Percentiles rank a stretch among this genome's conserved stretches.
These are phyloP conservation scores for Oenanthe oenanthe DNA, from an alignment of 2,113 vertebrate species.

Conservation along the genomic window DNA sequence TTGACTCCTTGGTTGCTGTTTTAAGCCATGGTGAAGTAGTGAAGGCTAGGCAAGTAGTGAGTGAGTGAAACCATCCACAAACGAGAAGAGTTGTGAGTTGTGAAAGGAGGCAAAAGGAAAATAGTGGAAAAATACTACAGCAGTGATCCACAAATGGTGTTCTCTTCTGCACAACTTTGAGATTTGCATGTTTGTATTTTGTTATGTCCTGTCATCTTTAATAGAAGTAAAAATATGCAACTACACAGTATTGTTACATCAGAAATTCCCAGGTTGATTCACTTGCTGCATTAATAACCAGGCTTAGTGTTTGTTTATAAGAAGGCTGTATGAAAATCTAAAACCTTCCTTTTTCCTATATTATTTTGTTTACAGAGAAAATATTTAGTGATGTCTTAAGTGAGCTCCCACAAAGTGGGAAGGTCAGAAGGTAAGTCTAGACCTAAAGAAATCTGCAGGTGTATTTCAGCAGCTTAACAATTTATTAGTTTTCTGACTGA, in stretches of 20 bases:
- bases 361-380: background rate
- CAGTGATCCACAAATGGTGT: background rate
- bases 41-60: background rate
- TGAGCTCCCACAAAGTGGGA: background rate
- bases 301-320: background rate
- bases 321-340: background rate
- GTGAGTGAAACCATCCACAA: background rate
- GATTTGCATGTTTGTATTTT: background rate
- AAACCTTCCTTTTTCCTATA: background rate
- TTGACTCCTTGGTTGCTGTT: rapidly evolving
- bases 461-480: background rate
- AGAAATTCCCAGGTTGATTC: background rate
- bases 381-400: background rate
- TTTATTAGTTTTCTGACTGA: conserved; percentile 2
- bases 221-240: background rate
- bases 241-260: background rate
- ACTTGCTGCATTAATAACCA: background rate
- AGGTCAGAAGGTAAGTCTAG: background rate
- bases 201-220: background rate
- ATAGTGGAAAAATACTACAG: background rate
- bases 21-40: background rate
- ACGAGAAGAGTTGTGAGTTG: background rate
- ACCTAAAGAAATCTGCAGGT: background rate
- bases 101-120: background rate
- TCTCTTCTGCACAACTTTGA: background rate